Conservation (phyloP, 2,797 vertebrate genomes). For the Paramormyrops hopkinsi region DNA sequence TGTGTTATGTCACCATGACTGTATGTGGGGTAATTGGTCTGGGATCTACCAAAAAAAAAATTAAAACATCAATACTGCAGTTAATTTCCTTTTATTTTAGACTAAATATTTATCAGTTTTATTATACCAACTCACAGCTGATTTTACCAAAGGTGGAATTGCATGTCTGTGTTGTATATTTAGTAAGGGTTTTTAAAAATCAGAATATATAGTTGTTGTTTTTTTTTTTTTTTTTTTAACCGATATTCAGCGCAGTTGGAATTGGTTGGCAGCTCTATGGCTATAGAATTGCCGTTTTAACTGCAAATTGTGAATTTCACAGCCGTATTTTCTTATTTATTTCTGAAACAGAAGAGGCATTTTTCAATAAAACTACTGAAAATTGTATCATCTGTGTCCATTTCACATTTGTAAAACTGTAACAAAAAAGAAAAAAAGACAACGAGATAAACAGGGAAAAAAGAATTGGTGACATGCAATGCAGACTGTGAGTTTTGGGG, state of each 20-base stretch:
- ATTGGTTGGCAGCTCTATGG: constrained; percentile 93
- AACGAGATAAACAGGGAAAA: neutral
- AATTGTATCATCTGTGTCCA: constrained; percentile 63
- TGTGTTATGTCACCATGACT: constrained; percentile 28
- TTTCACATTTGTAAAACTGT: constrained; percentile 28
- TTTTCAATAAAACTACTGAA: constrained; percentile 99
- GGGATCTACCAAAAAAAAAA: constrained; percentile 29
- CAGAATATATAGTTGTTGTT: constrained; percentile 76
- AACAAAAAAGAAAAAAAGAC: neutral
- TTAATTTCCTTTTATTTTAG: constrained; percentile 69
- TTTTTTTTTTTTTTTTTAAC: constrained; percentile 42
- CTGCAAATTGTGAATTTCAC: constrained; percentile 99
- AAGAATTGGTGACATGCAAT: neutral
- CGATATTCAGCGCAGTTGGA: constrained; percentile 87
- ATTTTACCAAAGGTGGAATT: constrained; percentile 86
- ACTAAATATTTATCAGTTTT: constrained; percentile 69
- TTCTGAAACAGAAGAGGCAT: constrained; percentile 99
- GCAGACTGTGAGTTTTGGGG: constrained; percentile 13
- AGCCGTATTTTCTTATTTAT: constrained; percentile 99
- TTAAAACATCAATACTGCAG: constrained; percentile 44
- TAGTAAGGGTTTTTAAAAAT: constrained; percentile 78
- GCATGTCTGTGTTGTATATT: constrained; percentile 99
- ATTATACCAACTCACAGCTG: constrained; percentile 75
- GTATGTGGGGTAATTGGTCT: constrained; percentile 35
- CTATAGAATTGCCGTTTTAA: constrained; percentile 95